Percentiles rank a stretch among this genome's conserved stretches.
Conservation (phyloP, 2,797 vertebrate species). For the Acridotheres tristis region DNA sequence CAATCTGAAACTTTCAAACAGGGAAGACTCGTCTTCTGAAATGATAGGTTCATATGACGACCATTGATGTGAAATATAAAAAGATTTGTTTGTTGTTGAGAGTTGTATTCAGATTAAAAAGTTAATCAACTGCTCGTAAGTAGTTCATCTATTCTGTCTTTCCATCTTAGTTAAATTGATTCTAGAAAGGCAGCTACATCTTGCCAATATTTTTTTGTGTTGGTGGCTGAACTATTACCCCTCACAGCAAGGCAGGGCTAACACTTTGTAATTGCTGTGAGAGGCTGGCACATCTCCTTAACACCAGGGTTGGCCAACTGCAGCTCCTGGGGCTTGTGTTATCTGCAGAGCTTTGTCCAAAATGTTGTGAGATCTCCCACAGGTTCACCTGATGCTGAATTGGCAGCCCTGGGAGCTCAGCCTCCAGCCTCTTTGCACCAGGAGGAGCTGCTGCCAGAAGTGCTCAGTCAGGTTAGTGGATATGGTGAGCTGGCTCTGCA, state of each 20-base stretch:
- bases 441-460: slow-evolving; percentile 5
- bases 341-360: not conserved
- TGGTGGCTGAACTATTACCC: not conserved
- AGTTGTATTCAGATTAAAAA: not conserved
- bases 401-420: not conserved
- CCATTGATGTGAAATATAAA: not conserved
- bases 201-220: not conserved
- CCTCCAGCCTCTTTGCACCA: not conserved
- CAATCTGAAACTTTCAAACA: not conserved
- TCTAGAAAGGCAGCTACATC: not conserved
- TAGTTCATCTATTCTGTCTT: not conserved
- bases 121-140: not conserved
- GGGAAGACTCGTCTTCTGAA: not conserved
- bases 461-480: not conserved
- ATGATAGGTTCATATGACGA: not conserved
- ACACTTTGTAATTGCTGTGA: slow-evolving; percentile 42
- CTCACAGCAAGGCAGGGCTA: slow-evolving; percentile 12
- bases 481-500: not conserved
- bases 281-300: not conserved
- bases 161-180: not conserved
- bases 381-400: not conserved
- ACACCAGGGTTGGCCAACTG: not conserved
- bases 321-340: not conserved
- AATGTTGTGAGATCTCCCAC: not conserved
- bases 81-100: not conserved